Evolutionary conservation across 2,888 invertebrate species (phyloP), one percentile per base, ranked within the genome.

Genomic region (Andricus quercusramuli): DNA sequence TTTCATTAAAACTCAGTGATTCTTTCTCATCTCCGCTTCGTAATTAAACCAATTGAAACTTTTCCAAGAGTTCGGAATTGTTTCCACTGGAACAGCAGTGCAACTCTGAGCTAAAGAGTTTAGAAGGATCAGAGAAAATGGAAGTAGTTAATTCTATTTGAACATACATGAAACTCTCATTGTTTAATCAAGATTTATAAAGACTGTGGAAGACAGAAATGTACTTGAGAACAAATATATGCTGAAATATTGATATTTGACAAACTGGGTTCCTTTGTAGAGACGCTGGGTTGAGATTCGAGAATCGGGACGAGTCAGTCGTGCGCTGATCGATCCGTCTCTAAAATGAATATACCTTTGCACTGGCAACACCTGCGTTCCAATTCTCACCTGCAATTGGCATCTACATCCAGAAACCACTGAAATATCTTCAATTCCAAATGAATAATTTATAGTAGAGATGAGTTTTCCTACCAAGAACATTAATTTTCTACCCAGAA

Each of bases 241-340:
- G 32, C 20, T n/a, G 56, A 37, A n/a, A 74, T 74, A 56, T 74
- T 74, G 74, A 51, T 74, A 74, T 56, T 51, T 74, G 56, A 74
- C 74, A 74, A 56, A 62, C 62, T 25, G n/a, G 29, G 32, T 32
- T 74, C 74, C 56, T 51, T 56, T 56, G 74, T 51, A 74, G 29
- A 74, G 74, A 56, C 11, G 74, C 74, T 51, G 74, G 32, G 74
- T 56, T 47, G 51, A 70, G 74, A 74, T 20, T 56, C 29, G 51
- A 74, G 47, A 70, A 13, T 29, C 20, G 51, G 74, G 32, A 56
- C 37, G 37, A 37, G 37, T 37, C 37, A 37, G 37, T 51, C 51
- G 74, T 56, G 51, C 70, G 74, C 74, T 74, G 74, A 74, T 74
- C 74, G 74, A 74, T 74, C 74, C 74, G 74, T 56, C 74, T 74